Evolutionary conservation across 2,888 invertebrate species (phyloP).

Genomic region (Lacanobia oleracea): DNA sequence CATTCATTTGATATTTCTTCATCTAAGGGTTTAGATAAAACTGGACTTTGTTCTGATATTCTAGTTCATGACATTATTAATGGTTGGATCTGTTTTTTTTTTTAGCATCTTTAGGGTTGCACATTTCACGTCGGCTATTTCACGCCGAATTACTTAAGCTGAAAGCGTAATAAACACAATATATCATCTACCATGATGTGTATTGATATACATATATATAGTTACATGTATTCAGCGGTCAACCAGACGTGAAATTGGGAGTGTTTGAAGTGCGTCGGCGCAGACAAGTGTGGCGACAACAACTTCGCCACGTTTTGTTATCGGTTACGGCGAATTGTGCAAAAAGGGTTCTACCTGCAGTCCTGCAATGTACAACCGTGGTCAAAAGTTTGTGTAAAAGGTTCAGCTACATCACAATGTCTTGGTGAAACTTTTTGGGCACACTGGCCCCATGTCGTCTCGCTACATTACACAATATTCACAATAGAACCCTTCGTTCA

Average conservation of each 20-base stretch:
- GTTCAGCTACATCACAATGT: constrained; percentile 55
- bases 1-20: constrained; percentile 46
- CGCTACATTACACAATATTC: constrained; percentile 89
- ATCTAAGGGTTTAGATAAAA: constrained; percentile 26
- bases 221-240: constrained; percentile 84
- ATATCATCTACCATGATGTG: constrained; percentile 77
- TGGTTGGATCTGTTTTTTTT: not conserved
- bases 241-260: constrained; percentile 88
- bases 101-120: constrained; percentile 31
- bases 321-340: constrained; percentile 87
- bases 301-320: constrained; percentile 77
- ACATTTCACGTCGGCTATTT: constrained; percentile 76
- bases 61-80: not conserved
- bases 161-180: constrained; percentile 71
- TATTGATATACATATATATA: constrained; percentile 85
- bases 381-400: constrained; percentile 68
- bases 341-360: constrained; percentile 89
- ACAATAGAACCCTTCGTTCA: constrained; percentile 87
- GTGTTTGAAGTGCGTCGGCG: constrained; percentile 80
- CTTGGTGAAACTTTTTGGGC: constrained; percentile 73
- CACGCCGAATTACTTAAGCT: constrained; percentile 76
- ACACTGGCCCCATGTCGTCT: constrained; percentile 81
- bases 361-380: constrained; percentile 79
- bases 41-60: constrained; percentile 18
- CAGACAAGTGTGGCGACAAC: constrained; percentile 87